Percentiles rank a stretch among this genome's conserved stretches.
These are phyloP conservation scores for Sylvia atricapilla DNA, from an alignment of 2,113 vertebrate species.

Conservation along the genomic window DNA sequence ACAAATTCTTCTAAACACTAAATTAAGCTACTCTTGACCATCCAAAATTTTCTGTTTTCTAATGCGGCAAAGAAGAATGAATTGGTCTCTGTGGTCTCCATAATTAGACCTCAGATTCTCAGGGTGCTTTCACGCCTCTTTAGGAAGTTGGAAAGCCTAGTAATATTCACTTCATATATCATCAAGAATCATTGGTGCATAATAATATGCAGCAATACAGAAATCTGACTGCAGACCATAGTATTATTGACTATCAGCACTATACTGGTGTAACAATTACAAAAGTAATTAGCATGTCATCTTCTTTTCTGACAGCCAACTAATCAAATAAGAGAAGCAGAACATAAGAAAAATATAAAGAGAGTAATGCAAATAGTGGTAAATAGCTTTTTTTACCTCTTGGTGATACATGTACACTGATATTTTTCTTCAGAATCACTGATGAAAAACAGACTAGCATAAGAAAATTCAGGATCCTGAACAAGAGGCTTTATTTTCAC, in stretches of 20 bases:
- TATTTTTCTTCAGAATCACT: not conserved
- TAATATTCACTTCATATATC: slow-evolving; percentile 13
- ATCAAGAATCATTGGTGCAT: slow-evolving; percentile 38
- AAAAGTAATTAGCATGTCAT: slow-evolving; percentile 31
- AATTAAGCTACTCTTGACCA: not conserved
- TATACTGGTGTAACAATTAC: not conserved
- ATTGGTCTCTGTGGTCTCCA: not conserved
- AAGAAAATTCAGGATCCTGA: not conserved
- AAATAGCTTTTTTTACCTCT: not conserved
- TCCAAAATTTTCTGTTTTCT: not conserved
- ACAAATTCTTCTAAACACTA: not conserved
- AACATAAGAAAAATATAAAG: not conserved
- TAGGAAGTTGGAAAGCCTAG: not conserved
- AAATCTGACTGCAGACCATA: not conserved
- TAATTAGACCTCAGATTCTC: slow-evolving; percentile 22
- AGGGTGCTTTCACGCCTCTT: not conserved
- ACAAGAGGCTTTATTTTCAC: not conserved
- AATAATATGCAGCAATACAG: not conserved
- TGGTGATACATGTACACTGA: not conserved
- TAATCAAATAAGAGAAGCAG: not conserved
- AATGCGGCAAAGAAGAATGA: not conserved
- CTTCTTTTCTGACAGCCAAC: slow-evolving; percentile 12
- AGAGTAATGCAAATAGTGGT: not conserved
- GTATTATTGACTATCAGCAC: not conserved
- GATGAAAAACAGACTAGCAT: not conserved